Percentiles rank a stretch among this genome's conserved stretches.
Conservation (phyloP, 2,797 vertebrate genomes). For the Neostethus bicornis region DNA sequence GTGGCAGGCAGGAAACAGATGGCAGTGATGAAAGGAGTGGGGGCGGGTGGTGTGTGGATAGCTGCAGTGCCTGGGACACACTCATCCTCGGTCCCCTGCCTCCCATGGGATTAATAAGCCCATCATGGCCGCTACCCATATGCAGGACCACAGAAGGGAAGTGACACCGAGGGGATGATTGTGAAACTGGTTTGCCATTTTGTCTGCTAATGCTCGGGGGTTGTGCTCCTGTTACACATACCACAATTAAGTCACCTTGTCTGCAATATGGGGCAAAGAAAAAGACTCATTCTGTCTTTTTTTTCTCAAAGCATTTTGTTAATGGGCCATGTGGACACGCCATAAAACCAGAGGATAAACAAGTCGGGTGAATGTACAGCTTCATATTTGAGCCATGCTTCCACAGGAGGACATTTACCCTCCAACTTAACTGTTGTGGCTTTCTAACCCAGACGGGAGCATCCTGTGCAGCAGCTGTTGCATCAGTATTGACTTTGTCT, state of each 20-base stretch:
- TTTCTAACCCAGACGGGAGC: constrained; percentile 40
- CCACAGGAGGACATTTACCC: constrained; percentile 15
- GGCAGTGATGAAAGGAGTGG: constrained; percentile 54
- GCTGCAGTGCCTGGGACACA: constrained; percentile 55
- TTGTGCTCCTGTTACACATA: constrained; percentile 36
- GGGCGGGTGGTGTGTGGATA: constrained; percentile 35
- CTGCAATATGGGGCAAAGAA: constrained; percentile 20
- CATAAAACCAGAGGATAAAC: constrained; percentile 25
- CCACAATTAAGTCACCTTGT: constrained; percentile 30
- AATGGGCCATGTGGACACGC: constrained; percentile 16
- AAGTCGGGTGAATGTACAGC: neutral
- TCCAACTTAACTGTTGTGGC: constrained; percentile 23
- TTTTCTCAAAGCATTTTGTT: constrained; percentile 19
- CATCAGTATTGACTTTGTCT: constrained; percentile 64
- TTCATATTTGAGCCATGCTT: constrained; percentile 10
- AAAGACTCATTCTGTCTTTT: constrained; percentile 9
- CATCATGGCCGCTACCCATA: constrained; percentile 55
- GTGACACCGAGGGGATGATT: constrained; percentile 21
- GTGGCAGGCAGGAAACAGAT: constrained; percentile 74
- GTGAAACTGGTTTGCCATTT: constrained; percentile 44
- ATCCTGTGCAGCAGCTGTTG: constrained; percentile 38
- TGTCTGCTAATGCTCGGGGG: constrained; percentile 36
- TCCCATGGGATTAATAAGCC: constrained; percentile 71
- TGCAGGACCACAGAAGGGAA: constrained; percentile 40
- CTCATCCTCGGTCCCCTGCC: constrained; percentile 65